Evolutionary conservation across 2,113 vertebrate genomes (phyloP).

Genomic region (Hypomesus transpacificus): DNA sequence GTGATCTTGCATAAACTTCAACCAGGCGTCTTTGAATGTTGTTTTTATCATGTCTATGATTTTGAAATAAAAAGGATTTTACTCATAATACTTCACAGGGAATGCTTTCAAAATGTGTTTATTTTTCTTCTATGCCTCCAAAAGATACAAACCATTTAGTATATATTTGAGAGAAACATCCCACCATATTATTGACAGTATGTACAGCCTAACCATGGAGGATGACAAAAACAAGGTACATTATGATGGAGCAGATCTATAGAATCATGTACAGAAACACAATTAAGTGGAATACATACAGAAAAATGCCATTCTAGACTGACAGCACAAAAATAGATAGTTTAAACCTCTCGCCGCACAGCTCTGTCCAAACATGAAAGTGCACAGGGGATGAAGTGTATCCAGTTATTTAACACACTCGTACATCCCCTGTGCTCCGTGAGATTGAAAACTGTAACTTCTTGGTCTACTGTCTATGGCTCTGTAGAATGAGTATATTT

Average conservation of each 20-base stretch:
- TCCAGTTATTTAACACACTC: neutral
- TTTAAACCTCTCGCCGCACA: slow-evolving; percentile 24
- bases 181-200: slow-evolving; percentile 38
- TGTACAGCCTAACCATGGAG: slow-evolving; percentile 35
- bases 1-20: neutral
- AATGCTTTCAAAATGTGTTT: slow-evolving; percentile 51
- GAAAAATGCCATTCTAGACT: slow-evolving; percentile 37
- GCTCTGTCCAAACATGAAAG: neutral
- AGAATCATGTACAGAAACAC: slow-evolving; percentile 46
- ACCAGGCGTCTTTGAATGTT: neutral
- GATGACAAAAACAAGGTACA: slow-evolving; percentile 27
- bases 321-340: slow-evolving; percentile 35
- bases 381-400: neutral
- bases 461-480: too few relatives aligned
- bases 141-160: slow-evolving; percentile 54
- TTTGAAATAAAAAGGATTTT: slow-evolving; percentile 18
- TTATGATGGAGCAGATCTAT: slow-evolving; percentile 31
- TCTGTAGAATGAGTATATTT: too few relatives aligned
- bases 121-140: slow-evolving; percentile 52
- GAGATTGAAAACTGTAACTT: too few relatives aligned
- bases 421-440: neutral
- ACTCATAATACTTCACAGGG: neutral
- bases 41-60: neutral
- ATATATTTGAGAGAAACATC: slow-evolving; percentile 37
- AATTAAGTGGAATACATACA: slow-evolving; percentile 33